Evolutionary conservation across 2,113 vertebrate species (phyloP), one percentile per base, ranked within the genome.

Genomic region (Oenanthe oenanthe): DNA sequence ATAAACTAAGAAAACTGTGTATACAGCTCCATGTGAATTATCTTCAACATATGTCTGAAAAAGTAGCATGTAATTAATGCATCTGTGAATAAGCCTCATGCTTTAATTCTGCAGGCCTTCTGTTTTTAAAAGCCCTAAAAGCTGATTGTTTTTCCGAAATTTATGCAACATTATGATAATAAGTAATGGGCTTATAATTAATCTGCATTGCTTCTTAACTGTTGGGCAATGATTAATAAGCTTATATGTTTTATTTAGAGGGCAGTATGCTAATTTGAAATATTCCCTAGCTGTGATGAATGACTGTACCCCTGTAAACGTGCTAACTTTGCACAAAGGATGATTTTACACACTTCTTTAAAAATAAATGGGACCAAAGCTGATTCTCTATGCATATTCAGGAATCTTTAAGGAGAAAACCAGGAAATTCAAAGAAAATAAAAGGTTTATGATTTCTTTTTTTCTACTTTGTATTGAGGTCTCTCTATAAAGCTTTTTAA

Each of bases 51-150:
- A 85, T 95, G 93, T 91, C 73, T 95, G 61, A 50, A 71, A 91
- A 96, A 93, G 91, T 34, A 94, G 89, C 79, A 83, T 92, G 88
- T 97, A 98, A 98, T 98, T 96, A 97, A 92, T 85, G 20, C 66
- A 29, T 84, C 81, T 76, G 47, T 88, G 86, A 88, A 72, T 71
- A 89, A 75, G 36, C 92, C 85, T 89, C 53, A 13, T 78, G 68
- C 80, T 93, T 92, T 85, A 79, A 85, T 94, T 93, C 54, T 89
- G 40, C 58, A 88, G 47, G 79, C 95, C 86, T 96, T 89, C 96
- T 97, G 89, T 65, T 92, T 96, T 96, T 92, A 60, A 85, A 96
- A 93, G 61, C 42, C 25, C 40, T 62, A 66, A 92, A 91, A 92
- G 43, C 61, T 89, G 85, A 73, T 71, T 89, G 83, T 94, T 63